phyloP scores from a whole-genome alignment of 64 coral and sea anemone genomes.

The Porites lutea region DNA sequence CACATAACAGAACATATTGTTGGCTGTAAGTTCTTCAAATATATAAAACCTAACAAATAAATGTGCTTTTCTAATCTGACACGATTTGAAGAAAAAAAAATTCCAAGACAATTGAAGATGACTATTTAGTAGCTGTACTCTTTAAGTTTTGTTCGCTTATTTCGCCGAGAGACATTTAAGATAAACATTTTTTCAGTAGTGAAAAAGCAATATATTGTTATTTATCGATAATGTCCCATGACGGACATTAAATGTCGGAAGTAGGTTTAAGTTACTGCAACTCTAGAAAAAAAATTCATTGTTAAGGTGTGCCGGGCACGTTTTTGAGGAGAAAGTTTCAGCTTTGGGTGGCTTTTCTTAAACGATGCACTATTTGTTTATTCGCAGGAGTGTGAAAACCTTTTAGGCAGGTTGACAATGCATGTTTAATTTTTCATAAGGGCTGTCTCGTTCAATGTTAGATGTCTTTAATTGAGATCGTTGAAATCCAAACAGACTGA shows the following conservation, averaged over 20 bases:
- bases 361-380: background rate
- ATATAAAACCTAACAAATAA: background rate
- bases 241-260: background rate
- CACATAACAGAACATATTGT: too few species aligned
- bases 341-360: background rate
- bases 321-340: background rate
- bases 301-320: too few species aligned
- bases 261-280: background rate
- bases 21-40: too few species aligned
- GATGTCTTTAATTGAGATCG: slow-evolving; percentile 40
- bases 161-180: background rate
- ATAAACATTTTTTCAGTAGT: slow-evolving; percentile 16
- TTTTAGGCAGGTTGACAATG: background rate
- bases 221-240: background rate
- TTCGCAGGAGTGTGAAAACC: background rate
- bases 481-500: slow-evolving; percentile 13
- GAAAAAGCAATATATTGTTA: background rate
- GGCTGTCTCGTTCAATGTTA: slow-evolving; percentile 26
- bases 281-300: too few species aligned
- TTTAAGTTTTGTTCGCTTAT: slow-evolving; percentile 3
- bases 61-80: background rate
- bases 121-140: background rate
- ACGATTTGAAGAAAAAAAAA: background rate
- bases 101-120: background rate
- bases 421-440: slow-evolving; percentile 48